Conservation (phyloP, 2,888 invertebrate genomes). For the Psylliodes chrysocephalus region DNA sequence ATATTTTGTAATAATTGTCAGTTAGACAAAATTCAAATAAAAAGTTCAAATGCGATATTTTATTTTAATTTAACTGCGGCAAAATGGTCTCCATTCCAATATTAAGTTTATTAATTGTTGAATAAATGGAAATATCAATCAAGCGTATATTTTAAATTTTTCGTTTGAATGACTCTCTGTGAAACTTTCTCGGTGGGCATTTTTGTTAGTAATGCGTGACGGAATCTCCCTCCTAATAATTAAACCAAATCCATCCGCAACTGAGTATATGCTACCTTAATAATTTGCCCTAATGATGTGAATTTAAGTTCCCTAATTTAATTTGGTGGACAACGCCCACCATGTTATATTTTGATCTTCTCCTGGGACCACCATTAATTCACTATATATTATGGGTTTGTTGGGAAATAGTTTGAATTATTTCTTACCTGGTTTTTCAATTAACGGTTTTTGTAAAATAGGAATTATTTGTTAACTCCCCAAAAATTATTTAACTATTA, state of each 20-base stretch:
- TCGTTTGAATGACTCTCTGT: not conserved
- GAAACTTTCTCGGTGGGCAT: constrained; percentile 2
- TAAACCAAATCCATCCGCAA: constrained; percentile 33
- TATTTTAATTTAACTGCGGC: too few species aligned
- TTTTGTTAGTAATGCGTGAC: constrained; percentile 12
- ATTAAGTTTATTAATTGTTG: too few species aligned
- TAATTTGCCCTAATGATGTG: constrained; percentile 36
- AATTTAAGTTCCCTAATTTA: constrained; percentile 30
- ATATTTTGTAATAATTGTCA: too few species aligned
- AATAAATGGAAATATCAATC: too few species aligned
- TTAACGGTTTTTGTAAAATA: too few species aligned
- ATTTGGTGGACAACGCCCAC: constrained; percentile 35
- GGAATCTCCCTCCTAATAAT: constrained; percentile 23
- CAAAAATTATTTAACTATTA: too few species aligned
- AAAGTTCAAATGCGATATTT: too few species aligned
- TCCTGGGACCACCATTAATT: constrained; percentile 21
- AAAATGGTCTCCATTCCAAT: too few species aligned
- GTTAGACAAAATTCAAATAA: too few species aligned
- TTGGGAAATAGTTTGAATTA: constrained; percentile 5
- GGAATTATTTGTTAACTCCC: too few species aligned
- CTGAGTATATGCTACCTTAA: constrained; percentile 27
- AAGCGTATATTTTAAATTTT: too few species aligned
- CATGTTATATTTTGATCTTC: constrained; percentile 18
- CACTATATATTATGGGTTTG: constrained; percentile 23
- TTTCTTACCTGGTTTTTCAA: constrained; percentile 11